These are phyloP conservation scores for Triplophysa siluroides DNA, from an alignment of 2,113 vertebrate genomes.

Conservation along the genomic window DNA sequence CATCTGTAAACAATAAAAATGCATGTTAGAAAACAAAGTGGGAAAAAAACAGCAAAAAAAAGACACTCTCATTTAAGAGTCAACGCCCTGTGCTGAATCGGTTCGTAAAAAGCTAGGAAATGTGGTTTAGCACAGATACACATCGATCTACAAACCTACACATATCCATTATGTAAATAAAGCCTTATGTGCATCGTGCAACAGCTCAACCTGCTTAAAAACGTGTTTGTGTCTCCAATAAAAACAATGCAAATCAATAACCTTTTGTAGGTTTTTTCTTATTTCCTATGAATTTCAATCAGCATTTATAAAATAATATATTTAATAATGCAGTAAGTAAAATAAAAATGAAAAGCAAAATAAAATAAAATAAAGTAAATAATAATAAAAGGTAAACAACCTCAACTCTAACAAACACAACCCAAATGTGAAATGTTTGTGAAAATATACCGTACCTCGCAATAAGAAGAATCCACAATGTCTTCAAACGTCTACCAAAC, in stretches of 20 bases:
- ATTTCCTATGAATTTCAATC: too few species aligned
- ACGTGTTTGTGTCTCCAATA: too few species aligned
- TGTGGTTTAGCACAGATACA: too few species aligned
- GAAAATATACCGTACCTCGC: constrained; percentile 27
- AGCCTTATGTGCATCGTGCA: too few species aligned
- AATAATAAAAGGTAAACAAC: background rate
- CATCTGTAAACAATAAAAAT: constrained; percentile 36
- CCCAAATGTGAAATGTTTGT: background rate
- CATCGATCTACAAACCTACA: too few species aligned
- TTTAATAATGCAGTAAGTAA: background rate
- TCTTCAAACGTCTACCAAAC: constrained; percentile 34
- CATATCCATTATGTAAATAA: too few species aligned
- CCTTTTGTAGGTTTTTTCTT: too few species aligned
- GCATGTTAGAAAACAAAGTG: background rate
- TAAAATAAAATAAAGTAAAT: background rate
- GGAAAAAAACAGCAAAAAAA: too few species aligned
- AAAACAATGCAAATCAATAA: background rate
- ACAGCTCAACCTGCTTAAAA: too few species aligned
- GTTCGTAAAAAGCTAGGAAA: too few species aligned
- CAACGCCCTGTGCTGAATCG: too few species aligned
- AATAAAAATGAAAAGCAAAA: background rate
- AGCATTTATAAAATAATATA: background rate
- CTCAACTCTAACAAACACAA: background rate
- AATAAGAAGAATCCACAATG: background rate
- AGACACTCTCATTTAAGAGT: too few species aligned